These are phyloP conservation scores for Lycocerus yunnanus DNA, from an alignment of 2,888 invertebrate genomes.

Conservation along the genomic window DNA sequence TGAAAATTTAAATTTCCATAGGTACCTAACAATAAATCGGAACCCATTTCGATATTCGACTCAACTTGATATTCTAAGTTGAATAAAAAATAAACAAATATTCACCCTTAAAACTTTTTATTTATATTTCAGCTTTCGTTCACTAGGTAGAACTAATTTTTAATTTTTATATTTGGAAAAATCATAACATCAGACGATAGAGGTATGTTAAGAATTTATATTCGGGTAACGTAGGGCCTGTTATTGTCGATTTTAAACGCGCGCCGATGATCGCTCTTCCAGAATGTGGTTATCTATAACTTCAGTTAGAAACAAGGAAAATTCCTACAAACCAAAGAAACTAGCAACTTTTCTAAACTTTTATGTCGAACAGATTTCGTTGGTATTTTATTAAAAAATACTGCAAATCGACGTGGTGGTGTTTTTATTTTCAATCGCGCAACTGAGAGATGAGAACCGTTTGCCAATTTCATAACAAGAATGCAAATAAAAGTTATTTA, in stretches of 20 bases:
- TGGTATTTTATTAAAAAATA: background rate
- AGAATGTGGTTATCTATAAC: constrained; percentile 46
- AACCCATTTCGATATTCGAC: too few relatives aligned
- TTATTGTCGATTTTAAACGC: constrained; percentile 51
- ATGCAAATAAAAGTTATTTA: constrained; percentile 30
- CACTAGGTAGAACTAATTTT: constrained; percentile 51
- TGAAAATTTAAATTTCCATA: too few relatives aligned
- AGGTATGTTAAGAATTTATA: constrained; percentile 53
- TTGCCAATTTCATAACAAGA: too few relatives aligned
- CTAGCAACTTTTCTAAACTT: constrained; percentile 34
- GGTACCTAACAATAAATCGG: too few relatives aligned
- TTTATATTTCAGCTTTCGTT: constrained; percentile 36
- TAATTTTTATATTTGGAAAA: constrained; percentile 54
- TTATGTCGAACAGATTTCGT: constrained; percentile 17
- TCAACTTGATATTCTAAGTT: background rate
- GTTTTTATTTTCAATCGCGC: background rate
- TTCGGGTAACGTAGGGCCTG: constrained; percentile 43
- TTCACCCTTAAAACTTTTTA: background rate
- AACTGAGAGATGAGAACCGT: background rate
- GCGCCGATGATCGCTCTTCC: constrained; percentile 50
- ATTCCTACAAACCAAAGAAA: constrained; percentile 36
- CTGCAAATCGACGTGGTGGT: background rate
- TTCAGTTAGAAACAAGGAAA: constrained; percentile 37
- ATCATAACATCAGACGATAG: constrained; percentile 46
- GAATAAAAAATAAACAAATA: background rate